Evolutionary conservation across 53 echinoderm and acorn worm species (phyloP).

Genomic region (Henricia sp.): DNA sequence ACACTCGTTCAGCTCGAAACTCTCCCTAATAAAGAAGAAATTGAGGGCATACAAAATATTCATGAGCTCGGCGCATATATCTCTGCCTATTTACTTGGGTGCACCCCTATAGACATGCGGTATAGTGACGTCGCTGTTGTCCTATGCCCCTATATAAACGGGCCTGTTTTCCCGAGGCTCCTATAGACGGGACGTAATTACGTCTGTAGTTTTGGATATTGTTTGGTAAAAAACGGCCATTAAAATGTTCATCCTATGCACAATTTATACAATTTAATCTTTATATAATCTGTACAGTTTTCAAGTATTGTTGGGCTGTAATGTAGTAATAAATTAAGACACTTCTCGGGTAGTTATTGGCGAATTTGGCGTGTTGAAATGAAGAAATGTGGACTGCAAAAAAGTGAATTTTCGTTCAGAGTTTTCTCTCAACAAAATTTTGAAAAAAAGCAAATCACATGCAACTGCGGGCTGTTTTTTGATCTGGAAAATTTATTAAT

Average conservation of each 20-base stretch:
- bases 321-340: neutral
- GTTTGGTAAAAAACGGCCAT: neutral
- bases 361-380: no score
- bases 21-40: no score
- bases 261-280: neutral
- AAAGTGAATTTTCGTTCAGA: neutral
- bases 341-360: neutral
- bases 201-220: neutral
- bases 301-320: neutral
- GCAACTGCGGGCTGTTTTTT: neutral
- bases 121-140: no score
- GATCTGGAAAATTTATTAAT: slow-evolving; percentile 38
- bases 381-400: neutral
- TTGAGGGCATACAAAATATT: no score
- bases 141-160: no score
- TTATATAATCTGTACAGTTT: neutral
- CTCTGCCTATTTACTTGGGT: no score
- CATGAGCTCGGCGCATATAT: no score
- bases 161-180: no score
- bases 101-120: no score
- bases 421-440: neutral
- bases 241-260: neutral
- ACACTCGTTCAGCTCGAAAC: no score
- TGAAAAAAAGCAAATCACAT: neutral
- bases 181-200: no score